Conservation (phyloP, 2,888 invertebrate species). For the Torymus tubicola region DNA sequence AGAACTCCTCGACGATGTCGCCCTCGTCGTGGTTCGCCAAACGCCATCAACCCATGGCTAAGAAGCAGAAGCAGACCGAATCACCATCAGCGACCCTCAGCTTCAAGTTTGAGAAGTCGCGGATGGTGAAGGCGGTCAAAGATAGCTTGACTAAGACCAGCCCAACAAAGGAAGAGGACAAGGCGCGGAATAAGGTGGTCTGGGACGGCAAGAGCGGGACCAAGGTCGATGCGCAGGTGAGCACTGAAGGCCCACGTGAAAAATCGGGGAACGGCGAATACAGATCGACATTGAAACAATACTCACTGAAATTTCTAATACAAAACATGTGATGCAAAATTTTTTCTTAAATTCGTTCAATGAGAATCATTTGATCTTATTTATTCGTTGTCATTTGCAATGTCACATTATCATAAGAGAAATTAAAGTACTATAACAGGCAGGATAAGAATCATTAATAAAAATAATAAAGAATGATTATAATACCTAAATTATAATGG, state of each 20-base stretch:
- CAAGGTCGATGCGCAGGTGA: constrained; percentile 84
- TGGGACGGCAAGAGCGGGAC: constrained; percentile 89
- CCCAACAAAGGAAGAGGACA: constrained; percentile 60
- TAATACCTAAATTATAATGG: no score
- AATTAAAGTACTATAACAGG: no score
- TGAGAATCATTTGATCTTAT: no score
- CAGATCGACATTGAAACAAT: no score
- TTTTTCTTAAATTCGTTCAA: no score
- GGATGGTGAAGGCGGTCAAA: constrained; percentile 78
- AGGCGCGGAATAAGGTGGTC: constrained; percentile 79
- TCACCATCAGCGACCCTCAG: constrained; percentile 70
- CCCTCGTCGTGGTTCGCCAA: constrained; percentile 87
- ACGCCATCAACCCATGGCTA: constrained; percentile 86
- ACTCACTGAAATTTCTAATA: no score
- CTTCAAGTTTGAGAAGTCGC: constrained; percentile 81
- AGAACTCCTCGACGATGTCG: constrained; percentile 62
- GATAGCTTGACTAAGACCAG: constrained; percentile 71
- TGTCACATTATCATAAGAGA: no score
- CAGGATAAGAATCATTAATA: no score
- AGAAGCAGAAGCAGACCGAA: constrained; percentile 72
- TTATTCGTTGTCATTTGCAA: no score
- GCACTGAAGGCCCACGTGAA: neutral
- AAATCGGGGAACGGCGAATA: no score
- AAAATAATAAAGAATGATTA: no score
- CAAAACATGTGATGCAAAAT: no score